Percentiles rank a stretch among this genome's conserved stretches.
Conservation (phyloP, 2,888 invertebrate species). For the Hyles lineata region DNA sequence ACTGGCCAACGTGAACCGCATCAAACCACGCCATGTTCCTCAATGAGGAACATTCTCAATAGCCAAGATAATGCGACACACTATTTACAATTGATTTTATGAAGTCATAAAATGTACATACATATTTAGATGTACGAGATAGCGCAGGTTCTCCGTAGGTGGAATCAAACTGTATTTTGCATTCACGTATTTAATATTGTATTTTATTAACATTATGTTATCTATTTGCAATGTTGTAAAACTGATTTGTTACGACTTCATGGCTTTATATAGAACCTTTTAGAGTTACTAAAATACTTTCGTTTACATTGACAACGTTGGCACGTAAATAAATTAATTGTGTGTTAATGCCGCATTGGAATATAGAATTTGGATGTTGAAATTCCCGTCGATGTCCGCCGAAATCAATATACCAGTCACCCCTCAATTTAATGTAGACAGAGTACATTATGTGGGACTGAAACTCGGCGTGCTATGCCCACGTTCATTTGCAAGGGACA, state of each 20-base stretch:
- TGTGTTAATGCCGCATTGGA: not conserved
- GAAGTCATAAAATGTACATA: slow-evolving; percentile 26
- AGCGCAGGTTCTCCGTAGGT: slow-evolving; percentile 12
- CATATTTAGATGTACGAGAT: slow-evolving; percentile 26
- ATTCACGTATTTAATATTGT: slow-evolving; percentile 12
- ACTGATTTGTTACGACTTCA: slow-evolving; percentile 4
- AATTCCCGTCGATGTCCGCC: slow-evolving; percentile 10
- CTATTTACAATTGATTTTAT: slow-evolving; percentile 30
- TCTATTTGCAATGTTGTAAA: slow-evolving; percentile 21
- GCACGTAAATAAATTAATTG: not conserved
- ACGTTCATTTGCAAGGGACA: slow-evolving; percentile 31
- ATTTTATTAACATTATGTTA: slow-evolving; percentile 15
- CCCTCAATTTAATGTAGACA: slow-evolving; percentile 26
- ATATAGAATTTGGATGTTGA: not conserved
- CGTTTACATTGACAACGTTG: too few relatives aligned
- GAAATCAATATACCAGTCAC: slow-evolving; percentile 25
- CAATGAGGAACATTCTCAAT: slow-evolving; percentile 22
- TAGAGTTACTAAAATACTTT: not conserved
- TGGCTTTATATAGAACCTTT: not conserved
- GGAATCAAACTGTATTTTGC: slow-evolving; percentile 21
- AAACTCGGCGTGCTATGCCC: slow-evolving; percentile 17
- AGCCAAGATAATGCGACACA: slow-evolving; percentile 27
- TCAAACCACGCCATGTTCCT: slow-evolving; percentile 20
- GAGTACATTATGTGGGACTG: slow-evolving; percentile 22
- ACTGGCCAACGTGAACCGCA: slow-evolving; percentile 35